A percentile compares a stretch with the other conserved stretches of the same genome.
phyloP scores from a whole-genome alignment of 1,140 invertebrate genomes.

The Meloidogyne hapla region DNA sequence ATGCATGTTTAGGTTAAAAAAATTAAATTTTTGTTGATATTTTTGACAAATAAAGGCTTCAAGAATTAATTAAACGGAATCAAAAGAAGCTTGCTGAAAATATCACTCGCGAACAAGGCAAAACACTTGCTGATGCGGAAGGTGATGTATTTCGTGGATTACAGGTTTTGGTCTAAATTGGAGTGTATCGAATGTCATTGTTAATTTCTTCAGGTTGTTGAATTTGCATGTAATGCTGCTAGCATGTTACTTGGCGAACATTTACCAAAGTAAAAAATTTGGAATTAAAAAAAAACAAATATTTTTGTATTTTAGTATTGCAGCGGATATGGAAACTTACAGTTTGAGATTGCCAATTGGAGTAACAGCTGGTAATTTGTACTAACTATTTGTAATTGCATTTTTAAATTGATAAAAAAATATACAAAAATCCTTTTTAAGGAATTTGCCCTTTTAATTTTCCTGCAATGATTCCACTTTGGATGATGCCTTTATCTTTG shows the following conservation, averaged over 20 bases:
- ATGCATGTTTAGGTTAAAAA: conserved; percentile 75
- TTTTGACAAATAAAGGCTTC: conserved; percentile 70
- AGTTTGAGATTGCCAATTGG: conserved; percentile 86
- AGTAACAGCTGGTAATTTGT: conserved; percentile 81
- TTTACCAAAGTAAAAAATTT: conserved; percentile 75
- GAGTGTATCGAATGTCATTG: not conserved
- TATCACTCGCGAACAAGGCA: conserved; percentile 94
- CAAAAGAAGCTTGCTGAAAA: conserved; percentile 83
- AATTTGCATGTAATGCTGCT: conserved; percentile 89
- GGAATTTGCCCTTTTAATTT: conserved; percentile 71
- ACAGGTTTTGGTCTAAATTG: conserved; percentile 72
- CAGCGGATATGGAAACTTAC: conserved; percentile 67
- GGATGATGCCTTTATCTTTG: conserved; percentile 88
- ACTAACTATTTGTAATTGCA: conserved; percentile 72
- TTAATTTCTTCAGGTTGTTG: conserved; percentile 80
- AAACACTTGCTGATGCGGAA: conserved; percentile 92
- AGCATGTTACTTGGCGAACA: conserved; percentile 87
- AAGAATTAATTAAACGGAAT: conserved; percentile 76
- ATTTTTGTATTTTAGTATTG: conserved; percentile 76
- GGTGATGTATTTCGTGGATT: conserved; percentile 94
- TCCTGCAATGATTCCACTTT: conserved; percentile 94
- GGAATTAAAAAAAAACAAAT: conserved; percentile 73
- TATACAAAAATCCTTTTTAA: conserved; percentile 30
- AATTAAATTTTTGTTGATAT: not conserved
- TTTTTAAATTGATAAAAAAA: not conserved